phyloP scores from a whole-genome alignment of 2,113 vertebrate genomes.

The Osmerus eperlanus region DNA sequence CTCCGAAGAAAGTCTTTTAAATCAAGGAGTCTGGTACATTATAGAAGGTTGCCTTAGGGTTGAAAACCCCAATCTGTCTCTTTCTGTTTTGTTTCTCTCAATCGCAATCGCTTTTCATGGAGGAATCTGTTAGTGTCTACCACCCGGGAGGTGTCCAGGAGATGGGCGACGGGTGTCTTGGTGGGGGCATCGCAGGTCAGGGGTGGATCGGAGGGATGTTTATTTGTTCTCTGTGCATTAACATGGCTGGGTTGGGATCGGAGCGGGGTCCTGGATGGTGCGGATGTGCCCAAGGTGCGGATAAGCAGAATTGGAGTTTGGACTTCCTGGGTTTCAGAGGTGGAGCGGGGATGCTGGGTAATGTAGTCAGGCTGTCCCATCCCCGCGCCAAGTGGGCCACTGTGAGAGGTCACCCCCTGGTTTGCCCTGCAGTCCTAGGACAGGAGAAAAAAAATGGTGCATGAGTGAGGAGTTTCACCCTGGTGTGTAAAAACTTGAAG shows the following conservation, averaged over 20 bases:
- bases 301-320: slow-evolving; percentile 73
- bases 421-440: slow-evolving; percentile 86
- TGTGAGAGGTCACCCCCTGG: slow-evolving; percentile 88
- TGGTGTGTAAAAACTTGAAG: background rate
- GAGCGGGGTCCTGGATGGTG: slow-evolving; percentile 82
- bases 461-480: slow-evolving; percentile 19
- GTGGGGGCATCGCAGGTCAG: slow-evolving; percentile 70
- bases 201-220: slow-evolving; percentile 82
- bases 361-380: slow-evolving; percentile 83
- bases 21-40: slow-evolving; percentile 79
- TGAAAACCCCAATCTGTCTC: slow-evolving; percentile 59
- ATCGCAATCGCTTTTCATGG: slow-evolving; percentile 56
- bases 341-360: slow-evolving; percentile 74
- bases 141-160: slow-evolving; percentile 82
- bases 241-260: slow-evolving; percentile 78
- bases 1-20: slow-evolving; percentile 69
- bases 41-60: slow-evolving; percentile 73
- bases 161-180: slow-evolving; percentile 80
- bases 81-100: slow-evolving; percentile 51
- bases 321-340: slow-evolving; percentile 33
- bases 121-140: slow-evolving; percentile 80
- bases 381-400: slow-evolving; percentile 85
- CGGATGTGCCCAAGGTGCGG: slow-evolving; percentile 83
- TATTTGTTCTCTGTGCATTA: slow-evolving; percentile 86
- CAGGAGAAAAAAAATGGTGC: slow-evolving; percentile 45